Conservation (phyloP, 2,113 vertebrate genomes). For the Speoplatyrhinus poulsoni region DNA sequence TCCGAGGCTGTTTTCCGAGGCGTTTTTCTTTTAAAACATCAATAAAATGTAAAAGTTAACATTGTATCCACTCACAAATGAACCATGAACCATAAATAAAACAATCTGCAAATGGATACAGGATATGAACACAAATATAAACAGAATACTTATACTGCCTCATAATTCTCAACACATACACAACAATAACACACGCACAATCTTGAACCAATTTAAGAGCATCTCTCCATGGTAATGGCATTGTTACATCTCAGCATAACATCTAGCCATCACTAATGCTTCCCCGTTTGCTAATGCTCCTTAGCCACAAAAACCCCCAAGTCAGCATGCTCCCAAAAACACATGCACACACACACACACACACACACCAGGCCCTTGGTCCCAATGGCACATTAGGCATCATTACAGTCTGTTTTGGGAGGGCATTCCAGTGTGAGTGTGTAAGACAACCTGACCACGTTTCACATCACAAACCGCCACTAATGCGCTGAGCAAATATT, state of each 20-base stretch:
- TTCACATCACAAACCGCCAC: conserved; percentile 50
- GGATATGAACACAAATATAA: no score
- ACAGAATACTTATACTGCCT: no score
- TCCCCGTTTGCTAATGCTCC: conserved; percentile 65
- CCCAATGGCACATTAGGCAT: conserved; percentile 47
- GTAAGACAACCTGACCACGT: conserved; percentile 63
- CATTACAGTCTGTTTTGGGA: conserved; percentile 61
- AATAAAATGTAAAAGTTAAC: conserved; percentile 11
- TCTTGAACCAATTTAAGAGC: conserved; percentile 47
- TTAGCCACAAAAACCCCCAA: conserved; percentile 54
- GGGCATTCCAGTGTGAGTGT: conserved; percentile 52
- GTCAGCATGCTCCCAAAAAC: conserved; percentile 53
- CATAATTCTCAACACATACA: background rate
- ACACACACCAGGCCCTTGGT: conserved; percentile 3
- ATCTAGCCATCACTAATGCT: conserved; percentile 42
- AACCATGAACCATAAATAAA: no score
- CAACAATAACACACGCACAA: conserved; percentile 3
- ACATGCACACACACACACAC: conserved; percentile 18
- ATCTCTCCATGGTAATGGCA: conserved; percentile 59
- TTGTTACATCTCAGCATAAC: background rate
- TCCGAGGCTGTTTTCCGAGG: conserved; percentile 35
- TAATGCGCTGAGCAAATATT: conserved; percentile 50
- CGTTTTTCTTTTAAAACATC: conserved; percentile 53
- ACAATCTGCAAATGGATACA: no score
- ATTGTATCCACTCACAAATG: background rate